Conservation (phyloP, 2,888 invertebrate species). For the Eledona agricola region DNA sequence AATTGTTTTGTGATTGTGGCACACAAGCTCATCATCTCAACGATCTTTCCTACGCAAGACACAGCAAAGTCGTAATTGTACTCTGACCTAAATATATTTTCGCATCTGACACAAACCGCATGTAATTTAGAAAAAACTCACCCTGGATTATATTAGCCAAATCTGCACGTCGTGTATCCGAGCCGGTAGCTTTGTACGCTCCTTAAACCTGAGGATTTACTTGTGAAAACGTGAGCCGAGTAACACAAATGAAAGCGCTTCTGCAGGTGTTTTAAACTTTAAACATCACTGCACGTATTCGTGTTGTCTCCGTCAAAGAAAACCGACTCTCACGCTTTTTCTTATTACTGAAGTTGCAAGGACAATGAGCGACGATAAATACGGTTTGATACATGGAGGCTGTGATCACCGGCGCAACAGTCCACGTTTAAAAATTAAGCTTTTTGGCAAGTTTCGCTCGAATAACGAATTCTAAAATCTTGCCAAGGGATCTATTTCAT, state of each 20-base stretch:
- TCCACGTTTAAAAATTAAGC: conserved; percentile 40
- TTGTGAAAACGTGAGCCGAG: conserved; percentile 27
- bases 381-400: too few relatives aligned
- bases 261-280: conserved; percentile 39
- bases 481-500: conserved; percentile 45
- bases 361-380: too few relatives aligned
- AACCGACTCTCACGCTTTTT: too few relatives aligned
- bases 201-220: conserved; percentile 31
- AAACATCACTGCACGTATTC: conserved; percentile 35
- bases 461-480: conserved; percentile 45
- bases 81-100: too few relatives aligned
- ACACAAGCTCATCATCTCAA: too few relatives aligned
- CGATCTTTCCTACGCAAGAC: too few relatives aligned
- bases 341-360: too few relatives aligned
- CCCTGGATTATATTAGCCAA: conserved; percentile 32
- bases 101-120: too few relatives aligned
- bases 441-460: conserved; percentile 42
- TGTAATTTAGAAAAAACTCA: too few relatives aligned
- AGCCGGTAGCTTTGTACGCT: conserved; percentile 27
- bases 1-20: too few relatives aligned
- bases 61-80: too few relatives aligned
- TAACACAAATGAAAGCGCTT: conserved; percentile 35
- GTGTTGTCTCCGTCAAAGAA: too few relatives aligned
- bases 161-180: conserved; percentile 31
- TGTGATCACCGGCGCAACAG: conserved; percentile 9